Evolutionary conservation across 2,113 vertebrate genomes (phyloP).

Genomic region (Bubo scandiacus): DNA sequence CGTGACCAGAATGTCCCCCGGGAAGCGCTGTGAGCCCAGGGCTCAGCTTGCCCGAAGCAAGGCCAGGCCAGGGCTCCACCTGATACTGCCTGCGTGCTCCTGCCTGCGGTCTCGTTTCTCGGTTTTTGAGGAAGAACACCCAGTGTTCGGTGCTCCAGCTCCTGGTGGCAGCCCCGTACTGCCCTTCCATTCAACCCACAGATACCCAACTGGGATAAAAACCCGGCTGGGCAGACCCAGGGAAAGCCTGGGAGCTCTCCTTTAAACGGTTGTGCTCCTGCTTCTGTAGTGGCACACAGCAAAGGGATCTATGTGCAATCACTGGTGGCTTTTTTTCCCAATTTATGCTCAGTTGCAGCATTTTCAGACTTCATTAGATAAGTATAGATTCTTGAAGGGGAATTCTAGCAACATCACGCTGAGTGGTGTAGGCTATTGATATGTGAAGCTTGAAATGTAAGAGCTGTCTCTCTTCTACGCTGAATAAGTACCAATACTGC

Average conservation of each 20-base stretch:
- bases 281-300: neutral
- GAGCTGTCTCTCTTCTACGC: neutral
- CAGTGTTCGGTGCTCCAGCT: neutral
- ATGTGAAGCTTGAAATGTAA: neutral
- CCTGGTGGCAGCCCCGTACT: rapidly evolving
- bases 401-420: neutral
- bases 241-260: neutral
- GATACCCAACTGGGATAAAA: neutral
- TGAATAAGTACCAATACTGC: neutral
- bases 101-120: neutral
- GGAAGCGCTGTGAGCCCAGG: neutral
- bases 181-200: neutral
- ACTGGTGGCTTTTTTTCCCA: too few relatives aligned
- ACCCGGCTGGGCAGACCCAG: neutral
- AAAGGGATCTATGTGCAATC: neutral
- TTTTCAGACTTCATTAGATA: neutral
- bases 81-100: too few relatives aligned
- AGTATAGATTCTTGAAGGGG: neutral
- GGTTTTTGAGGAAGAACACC: neutral
- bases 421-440: neutral
- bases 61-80: neutral
- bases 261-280: neutral
- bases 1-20: neutral
- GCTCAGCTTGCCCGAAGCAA: rapidly evolving
- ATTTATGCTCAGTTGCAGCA: neutral